Base-by-base conservation (phyloP, 1,140 invertebrate species). In the Thaumetopoea pityocampa region DNA sequence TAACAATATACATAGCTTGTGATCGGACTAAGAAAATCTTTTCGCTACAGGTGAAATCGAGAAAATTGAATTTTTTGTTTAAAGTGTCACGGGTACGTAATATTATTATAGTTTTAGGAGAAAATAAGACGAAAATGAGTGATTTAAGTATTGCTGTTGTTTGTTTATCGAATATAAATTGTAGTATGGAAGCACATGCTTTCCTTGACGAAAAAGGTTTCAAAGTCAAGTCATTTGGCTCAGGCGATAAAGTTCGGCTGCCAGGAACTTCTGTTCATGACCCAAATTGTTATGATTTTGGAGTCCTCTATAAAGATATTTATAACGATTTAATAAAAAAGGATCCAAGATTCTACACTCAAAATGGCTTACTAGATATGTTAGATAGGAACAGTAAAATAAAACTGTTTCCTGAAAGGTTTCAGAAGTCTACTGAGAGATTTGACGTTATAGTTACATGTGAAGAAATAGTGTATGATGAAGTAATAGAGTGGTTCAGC, bases 151-250 rank as follows among this genome's bases (percentile, higher is more conserved):
- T n/a, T n/a, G n/a, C n/a, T n/a, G n/a, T n/a, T n/a, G n/a, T n/a
- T n/a, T n/a, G n/a, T n/a, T n/a, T n/a, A n/a, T n/a, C n/a, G n/a
- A n/a, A n/a, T n/a, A n/a, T n/a, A n/a, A n/a, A n/a, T n/a, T n/a
- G 98, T 45, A 98, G 96, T 65, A 99, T 99, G 98, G 98, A 99
- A 88, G 97, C 98, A 5, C 98, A 99, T 89, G 94, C 94, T 33
- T 97, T 98, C 83, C 81, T 99, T 11, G 92, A 93, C 35, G 99
- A 99, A 88, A 98, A 98, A 71, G 98, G 97, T 1, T 99, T 97
- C 65, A 92, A 92, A 65, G 97, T 99, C 0, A 89, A 94, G 69
- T 99, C 97, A 0, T 99, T 96, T 88, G 98, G 98, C 4, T 98
- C 97, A 20, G 98, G 98, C 10, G 98, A 97, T 69, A 95, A 96